phyloP scores from a whole-genome alignment of 2,113 vertebrate species.

The Bos indicus region DNA sequence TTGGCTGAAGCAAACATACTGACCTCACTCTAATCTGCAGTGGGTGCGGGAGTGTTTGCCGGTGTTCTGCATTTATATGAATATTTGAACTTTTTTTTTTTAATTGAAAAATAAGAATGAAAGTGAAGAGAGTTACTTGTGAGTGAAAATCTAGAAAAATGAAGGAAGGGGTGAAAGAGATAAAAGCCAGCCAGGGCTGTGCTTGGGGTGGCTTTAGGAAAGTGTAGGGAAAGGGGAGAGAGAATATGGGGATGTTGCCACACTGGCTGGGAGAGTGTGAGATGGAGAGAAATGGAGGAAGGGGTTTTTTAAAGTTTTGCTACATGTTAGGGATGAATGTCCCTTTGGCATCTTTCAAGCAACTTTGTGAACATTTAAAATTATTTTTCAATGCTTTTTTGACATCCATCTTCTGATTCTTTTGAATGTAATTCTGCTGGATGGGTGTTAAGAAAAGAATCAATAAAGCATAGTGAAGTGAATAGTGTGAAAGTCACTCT shows the following conservation, averaged over 20 bases:
- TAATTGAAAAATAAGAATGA: background rate
- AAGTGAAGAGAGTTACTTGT: background rate
- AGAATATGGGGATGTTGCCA: background rate
- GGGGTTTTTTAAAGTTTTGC: background rate
- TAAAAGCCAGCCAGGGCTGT: background rate
- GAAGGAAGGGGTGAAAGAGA: background rate
- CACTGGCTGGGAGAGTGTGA: background rate
- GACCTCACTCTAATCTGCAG: background rate
- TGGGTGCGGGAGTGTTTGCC: background rate
- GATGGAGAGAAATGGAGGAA: background rate
- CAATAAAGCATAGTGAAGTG: background rate
- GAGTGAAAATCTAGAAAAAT: background rate
- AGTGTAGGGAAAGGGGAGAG: background rate
- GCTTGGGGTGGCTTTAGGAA: background rate
- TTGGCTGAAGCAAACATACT: background rate
- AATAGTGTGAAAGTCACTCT: background rate
- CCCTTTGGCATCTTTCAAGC: conserved; percentile 34
- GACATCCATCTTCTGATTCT: background rate
- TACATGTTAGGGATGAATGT: background rate
- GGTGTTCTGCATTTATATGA: background rate
- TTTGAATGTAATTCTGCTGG: background rate
- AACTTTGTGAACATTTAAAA: conserved; percentile 24
- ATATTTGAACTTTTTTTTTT: background rate
- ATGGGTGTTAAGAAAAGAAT: background rate
- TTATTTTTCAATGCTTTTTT: background rate